Base-by-base conservation (phyloP, 1,140 invertebrate genomes). In the Apocrypta bakeri region DNA sequence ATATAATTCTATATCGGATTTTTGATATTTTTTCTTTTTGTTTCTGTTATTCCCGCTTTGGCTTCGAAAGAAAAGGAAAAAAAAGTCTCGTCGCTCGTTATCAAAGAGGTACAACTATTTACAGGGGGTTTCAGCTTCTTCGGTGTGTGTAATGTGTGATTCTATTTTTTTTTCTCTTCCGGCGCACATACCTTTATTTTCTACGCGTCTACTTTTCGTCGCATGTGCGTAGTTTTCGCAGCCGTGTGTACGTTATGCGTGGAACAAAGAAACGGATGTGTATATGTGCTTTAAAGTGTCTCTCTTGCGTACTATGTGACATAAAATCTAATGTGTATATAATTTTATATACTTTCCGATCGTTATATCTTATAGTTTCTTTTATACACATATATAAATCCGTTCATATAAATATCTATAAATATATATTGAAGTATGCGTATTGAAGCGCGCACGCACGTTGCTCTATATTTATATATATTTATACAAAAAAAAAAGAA, bases 41-140 rank as follows among this genome's bases (percentile, higher is more conserved):
- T 74, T 48, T 75, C 27, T 74, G 17, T 81, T 66, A 11, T 24
- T 82, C 79, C 79, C 79, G 72, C 79, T 81, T 81, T 81, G 79
- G 79, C 72, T 81, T 81, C 33, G 40, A 68, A 79, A 81, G 33
- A 75, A 64, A 61, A 27, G 31, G 31, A 61, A 75, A 64, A 61
- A 27, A 61, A 56, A 61, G 2, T 12, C 69, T 25, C 69, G 25
- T 75, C 79, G 79, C 61, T 75, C 72, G 72, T 75, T 75, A 75
- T 81, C 72, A 29, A 81, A 75, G 63, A 66, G 33, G 33, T 56
- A 8, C 48, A 21, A 48, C 68, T 82, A 82, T 82, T 76, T 82
- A 79, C 76, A 74, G 74, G 68, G 48, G 48, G 24, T 79, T 73
- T 40, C 21, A 14, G 27, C 31, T 68, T 64, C 75, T 76, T 83